Conservation (phyloP, 2,888 invertebrate genomes). For the Cephus runcator region DNA sequence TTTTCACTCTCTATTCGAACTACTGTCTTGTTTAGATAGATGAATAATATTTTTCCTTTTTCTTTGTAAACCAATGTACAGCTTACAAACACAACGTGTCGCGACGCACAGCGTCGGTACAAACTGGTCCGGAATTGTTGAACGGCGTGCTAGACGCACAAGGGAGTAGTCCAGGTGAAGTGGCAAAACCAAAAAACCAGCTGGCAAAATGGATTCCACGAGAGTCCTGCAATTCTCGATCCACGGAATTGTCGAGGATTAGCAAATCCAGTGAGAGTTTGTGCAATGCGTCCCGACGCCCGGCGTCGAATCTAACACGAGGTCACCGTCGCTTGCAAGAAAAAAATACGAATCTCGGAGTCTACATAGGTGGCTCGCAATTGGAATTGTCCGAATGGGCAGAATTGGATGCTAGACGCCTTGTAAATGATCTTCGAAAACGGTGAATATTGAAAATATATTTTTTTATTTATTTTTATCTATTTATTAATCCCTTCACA, state of each 20-base stretch:
- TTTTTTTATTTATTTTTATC: background rate
- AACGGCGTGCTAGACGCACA: slow-evolving; percentile 9
- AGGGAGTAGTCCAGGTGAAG: background rate
- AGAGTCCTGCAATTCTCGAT: background rate
- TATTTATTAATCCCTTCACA: background rate
- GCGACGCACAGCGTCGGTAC: slow-evolving; percentile 40
- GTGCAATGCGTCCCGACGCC: background rate
- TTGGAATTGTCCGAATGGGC: slow-evolving; percentile 13
- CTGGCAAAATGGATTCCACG: background rate
- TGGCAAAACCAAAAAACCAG: background rate
- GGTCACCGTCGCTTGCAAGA: background rate
- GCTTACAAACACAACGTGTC: slow-evolving; percentile 25
- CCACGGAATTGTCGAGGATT: background rate
- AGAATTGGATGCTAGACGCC: slow-evolving; percentile 11
- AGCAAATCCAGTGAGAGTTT: slow-evolving; percentile 7
- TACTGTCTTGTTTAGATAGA: background rate
- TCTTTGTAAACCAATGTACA: background rate
- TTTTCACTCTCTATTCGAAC: background rate
- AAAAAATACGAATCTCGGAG: background rate
- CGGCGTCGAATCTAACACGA: background rate
- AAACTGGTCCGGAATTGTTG: slow-evolving; percentile 44
- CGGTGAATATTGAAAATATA: slow-evolving; percentile 1
- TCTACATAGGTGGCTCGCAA: slow-evolving; percentile 4
- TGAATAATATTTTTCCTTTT: background rate
- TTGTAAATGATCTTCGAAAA: slow-evolving; percentile 11